phyloP scores from a whole-genome alignment of 2,113 vertebrate genomes.

The Athene noctua region DNA sequence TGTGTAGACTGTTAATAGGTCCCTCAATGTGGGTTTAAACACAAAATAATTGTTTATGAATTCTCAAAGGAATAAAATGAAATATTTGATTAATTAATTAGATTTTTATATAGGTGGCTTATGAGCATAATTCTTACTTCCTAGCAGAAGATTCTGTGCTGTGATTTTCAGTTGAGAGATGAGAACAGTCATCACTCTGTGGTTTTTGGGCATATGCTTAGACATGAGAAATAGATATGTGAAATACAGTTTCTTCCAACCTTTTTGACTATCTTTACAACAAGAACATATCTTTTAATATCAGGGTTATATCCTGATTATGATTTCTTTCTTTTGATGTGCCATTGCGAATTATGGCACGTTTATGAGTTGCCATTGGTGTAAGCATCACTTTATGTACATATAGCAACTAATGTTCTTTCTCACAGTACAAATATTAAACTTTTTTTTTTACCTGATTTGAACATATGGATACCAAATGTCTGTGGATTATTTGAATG shows the following conservation, averaged over 20 bases:
- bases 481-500: background rate
- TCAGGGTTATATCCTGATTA: background rate
- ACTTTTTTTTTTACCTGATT: background rate
- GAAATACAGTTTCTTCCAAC: background rate
- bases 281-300: background rate
- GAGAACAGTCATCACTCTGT: background rate
- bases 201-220: background rate
- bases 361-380: background rate
- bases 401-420: accelerated
- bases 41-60: background rate
- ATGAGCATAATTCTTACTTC: background rate
- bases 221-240: background rate
- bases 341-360: background rate
- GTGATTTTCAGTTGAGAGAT: background rate
- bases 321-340: background rate
- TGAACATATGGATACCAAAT: background rate
- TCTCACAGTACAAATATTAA: background rate
- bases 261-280: background rate
- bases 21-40: background rate
- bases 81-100: background rate
- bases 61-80: background rate
- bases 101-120: background rate
- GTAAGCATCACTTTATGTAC: background rate
- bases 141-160: background rate
- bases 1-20: background rate